Percentiles rank a stretch among this genome's conserved stretches.
phyloP scores from a whole-genome alignment of 2,888 invertebrate genomes.

The Dasysyrphus tricinctus region DNA sequence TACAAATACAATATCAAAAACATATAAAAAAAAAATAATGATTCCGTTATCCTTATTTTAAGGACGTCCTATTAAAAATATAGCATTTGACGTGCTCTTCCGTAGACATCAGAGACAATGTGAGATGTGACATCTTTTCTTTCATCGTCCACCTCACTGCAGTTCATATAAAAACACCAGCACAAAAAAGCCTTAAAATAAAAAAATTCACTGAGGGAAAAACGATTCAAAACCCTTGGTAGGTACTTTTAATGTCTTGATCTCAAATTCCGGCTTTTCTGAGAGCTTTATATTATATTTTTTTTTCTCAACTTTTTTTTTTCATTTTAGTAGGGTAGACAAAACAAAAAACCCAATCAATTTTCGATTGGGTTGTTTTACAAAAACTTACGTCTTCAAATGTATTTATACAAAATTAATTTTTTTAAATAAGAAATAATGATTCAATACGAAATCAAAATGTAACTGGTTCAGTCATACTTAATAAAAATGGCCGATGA shows the following conservation, averaged over 20 bases:
- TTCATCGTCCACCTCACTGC: not conserved
- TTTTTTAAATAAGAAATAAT: too few species aligned
- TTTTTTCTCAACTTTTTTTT: not conserved
- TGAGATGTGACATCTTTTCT: conserved; percentile 11
- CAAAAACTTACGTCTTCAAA: too few species aligned
- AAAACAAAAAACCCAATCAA: too few species aligned
- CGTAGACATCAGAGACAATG: not conserved
- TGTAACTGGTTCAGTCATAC: too few species aligned
- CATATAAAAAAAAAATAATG: conserved; percentile 43
- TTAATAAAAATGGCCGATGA: too few species aligned
- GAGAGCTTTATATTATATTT: not conserved
- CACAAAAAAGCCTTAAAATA: not conserved
- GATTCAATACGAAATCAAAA: too few species aligned
- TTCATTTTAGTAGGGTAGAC: too few species aligned
- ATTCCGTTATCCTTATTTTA: conserved; percentile 62
- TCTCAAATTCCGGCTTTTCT: not conserved
- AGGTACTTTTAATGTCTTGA: not conserved
- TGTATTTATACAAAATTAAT: too few species aligned
- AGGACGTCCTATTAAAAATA: conserved; percentile 55
- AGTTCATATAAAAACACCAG: not conserved
- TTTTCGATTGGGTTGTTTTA: too few species aligned
- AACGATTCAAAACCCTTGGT: not conserved
- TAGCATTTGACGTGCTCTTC: conserved; percentile 24
- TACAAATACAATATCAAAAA: conserved; percentile 27
- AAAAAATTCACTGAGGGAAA: not conserved